These are phyloP conservation scores for Drosophila fuyamai DNA, from an alignment of 1,140 invertebrate species.

Conservation along the genomic window DNA sequence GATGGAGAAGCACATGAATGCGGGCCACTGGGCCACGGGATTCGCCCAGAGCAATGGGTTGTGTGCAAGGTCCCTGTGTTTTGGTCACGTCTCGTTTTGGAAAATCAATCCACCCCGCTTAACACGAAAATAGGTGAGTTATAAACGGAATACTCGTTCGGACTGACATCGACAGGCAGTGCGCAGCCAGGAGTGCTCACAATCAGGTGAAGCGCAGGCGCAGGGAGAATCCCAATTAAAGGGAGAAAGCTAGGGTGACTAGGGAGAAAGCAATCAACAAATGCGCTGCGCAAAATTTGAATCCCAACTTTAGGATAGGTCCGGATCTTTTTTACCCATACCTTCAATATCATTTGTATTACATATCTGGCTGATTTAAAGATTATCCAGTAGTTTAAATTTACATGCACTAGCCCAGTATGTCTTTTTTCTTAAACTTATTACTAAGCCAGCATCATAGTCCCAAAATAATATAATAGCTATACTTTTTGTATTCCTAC, in stretches of 20 bases:
- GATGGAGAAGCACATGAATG: constrained; percentile 28
- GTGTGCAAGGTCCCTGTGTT: constrained; percentile 49
- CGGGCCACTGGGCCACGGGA: constrained; percentile 15
- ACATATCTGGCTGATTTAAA: not conserved
- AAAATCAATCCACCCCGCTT: constrained; percentile 63
- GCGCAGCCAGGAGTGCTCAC: constrained; percentile 28
- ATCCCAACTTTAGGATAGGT: constrained; percentile 22
- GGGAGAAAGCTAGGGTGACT: not conserved
- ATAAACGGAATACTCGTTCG: constrained; percentile 33
- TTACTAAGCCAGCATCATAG: too few species aligned
- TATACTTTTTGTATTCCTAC: too few species aligned
- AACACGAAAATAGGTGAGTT: constrained; percentile 46
- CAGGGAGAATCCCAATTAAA: constrained; percentile 17
- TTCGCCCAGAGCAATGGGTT: constrained; percentile 2
- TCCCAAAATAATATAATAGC: too few species aligned
- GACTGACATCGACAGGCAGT: constrained; percentile 18
- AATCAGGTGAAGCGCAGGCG: constrained; percentile 28
- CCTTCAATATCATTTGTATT: not conserved
- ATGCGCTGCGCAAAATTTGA: constrained; percentile 20
- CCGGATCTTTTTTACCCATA: not conserved
- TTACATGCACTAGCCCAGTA: not conserved
- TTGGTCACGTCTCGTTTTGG: constrained; percentile 71
- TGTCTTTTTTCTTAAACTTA: not conserved
- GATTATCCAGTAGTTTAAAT: not conserved
- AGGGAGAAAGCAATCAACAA: not conserved